Evolutionary conservation across 1,140 invertebrate species (phyloP), one percentile per base, ranked within the genome.

Genomic region (Stegodyphus dumicola): DNA sequence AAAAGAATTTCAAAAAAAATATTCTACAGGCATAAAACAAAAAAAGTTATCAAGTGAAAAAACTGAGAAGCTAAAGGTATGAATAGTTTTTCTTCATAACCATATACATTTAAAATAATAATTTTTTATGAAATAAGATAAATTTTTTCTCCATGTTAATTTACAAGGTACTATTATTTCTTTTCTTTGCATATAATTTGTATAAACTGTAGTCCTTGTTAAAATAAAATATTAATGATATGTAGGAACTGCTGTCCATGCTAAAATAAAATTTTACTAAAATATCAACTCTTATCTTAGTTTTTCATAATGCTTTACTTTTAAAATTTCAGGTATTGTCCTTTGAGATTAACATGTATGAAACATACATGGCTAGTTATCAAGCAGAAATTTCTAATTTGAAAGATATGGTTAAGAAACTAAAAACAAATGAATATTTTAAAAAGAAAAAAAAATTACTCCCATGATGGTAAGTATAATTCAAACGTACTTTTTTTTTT

Each of bases 271-370:
- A 33, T 33, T 33, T 33, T 33, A 33, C 33, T 33, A 3, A 33
- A 33, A 33, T 33, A 33, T 1, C 3, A 3, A 33, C 33, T 33
- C 33, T 33, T 33, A 33, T 33, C 1, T 33, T 33, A 33, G 33
- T 33, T 33, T 33, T 33, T 33, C 33, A 33, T 1, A 60, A 60
- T 60, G 15, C 15, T 15, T 60, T 1, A 60, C 56, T 60, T 60
- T 60, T 9, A 15, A 60, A 60, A 67, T 83, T 83, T 6, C n/a
- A 85, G 81, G 53, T 53, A 52, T 70, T 85, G 10, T 56, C 73
- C 48, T 85, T 85, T 85, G 81, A 85, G 69, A 56, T 77, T 33
- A 85, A 85, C 56, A 85, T 85, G 81, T 75, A 85, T 77, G 74
- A 76, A 70, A 69, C 81, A 18, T 85, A 85, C 13, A 85, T 85